Evolutionary conservation across 2,888 invertebrate species (phyloP), one percentile per base, ranked within the genome.

Genomic region (Erebia epiphron): DNA sequence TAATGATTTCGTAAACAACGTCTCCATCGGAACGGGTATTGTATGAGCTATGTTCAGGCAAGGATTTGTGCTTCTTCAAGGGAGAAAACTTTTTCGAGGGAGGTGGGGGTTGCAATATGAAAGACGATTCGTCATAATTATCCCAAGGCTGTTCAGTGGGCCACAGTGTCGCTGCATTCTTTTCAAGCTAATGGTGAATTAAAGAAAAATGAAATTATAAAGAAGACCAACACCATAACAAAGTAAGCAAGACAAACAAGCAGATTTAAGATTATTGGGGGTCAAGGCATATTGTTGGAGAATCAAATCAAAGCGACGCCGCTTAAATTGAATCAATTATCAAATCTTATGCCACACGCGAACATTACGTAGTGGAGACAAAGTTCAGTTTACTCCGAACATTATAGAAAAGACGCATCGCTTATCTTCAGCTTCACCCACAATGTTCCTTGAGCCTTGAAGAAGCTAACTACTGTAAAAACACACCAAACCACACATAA

Each of bases 161-260:
- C 89, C 90, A 91, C 73, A 91, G 82, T 77, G 85, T 80, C 75
- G 85, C 80, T 76, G 84, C 86, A 75, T 86, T 90, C 50, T 85
- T 86, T 88, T 92, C 92, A 88, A 93, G 91, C 92, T 92, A 88
- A 79, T 86, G 73, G 79, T 86, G 81, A 79, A 83, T 84, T 83
- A 86, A 82, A 80, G 83, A 83, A 77, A 75, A 75, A 81, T 79
- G 71, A 76, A 78, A 79, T 78, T 78, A 77, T 67, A 74, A 74
- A 62, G 69, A 75, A 70, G 69, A 70, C 69, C 75, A 77, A 73
- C 73, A 75, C 75, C 75, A 73, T 71, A 76, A 73, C 67, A 68
- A 35, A 64, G 50, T 46, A 43, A 70, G 41, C 41, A 68, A 73
- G 62, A 70, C 72, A 52, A 69, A 60, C 64, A 65, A 68, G 75